Base-by-base conservation (phyloP, 2,113 vertebrate genomes). In the Periophthalmodon schlosseri region DNA sequence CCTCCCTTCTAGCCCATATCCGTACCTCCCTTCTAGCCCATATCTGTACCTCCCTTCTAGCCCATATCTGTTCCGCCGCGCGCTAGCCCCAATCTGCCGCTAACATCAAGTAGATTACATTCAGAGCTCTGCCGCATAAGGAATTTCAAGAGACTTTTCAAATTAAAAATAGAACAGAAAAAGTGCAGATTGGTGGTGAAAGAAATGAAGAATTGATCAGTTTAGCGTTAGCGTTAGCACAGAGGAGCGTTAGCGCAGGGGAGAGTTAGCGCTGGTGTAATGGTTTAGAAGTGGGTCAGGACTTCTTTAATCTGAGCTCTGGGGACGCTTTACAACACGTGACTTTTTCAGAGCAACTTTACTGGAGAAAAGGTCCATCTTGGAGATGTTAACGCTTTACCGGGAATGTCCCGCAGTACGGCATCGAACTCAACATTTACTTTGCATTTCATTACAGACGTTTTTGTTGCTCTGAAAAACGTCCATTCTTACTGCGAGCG, bases 31-130 rank as follows among this genome's bases (percentile, higher is more conserved):
- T 36, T 2, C 6, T 36, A 39, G 36, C 36, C 36, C 36, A 5
- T 5, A 39, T 39, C 36, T 8, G 36, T 6, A 39, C 36, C 34
- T 4, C 34, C 34, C 34, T 36, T 2, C 6, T 36, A 36, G 34
- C 34, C 34, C 3, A 36, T 4, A 36, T 36, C 34, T 36, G 34
- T 36, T 4, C 57, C 24, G 57, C 44, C 54, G 56, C 74, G 44
- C 20, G 77, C 49, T 15, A 71, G 0, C 77, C 68, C 70, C 68
- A 67, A 75, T 66, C 23, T 75, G 49, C 67, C 39, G 20, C 56
- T 20, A 49, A 84, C 81, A 84, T 87, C 82, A 90, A 87, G 83
- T 79, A 77, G 79, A 86, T 83, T 87, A 44, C 61, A 76, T 82
- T 89, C 80, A 80, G 21, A 78, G 34, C 64, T 69, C 34, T 78